Base-by-base conservation (phyloP, 2,888 invertebrate genomes). In the Margaritifera margaritifera region DNA sequence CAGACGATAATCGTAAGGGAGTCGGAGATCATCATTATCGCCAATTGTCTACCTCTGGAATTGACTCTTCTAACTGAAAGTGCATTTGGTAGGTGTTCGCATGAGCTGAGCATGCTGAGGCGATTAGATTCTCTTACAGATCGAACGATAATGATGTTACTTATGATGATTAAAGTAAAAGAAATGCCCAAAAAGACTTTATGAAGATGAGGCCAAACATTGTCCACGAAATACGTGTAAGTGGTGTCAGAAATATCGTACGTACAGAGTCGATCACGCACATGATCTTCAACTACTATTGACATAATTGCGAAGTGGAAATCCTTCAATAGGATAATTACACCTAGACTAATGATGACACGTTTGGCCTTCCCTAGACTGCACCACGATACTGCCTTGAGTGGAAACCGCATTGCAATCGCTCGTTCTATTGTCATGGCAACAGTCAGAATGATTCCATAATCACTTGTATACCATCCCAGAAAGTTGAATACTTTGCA, bases 351-450 rank as follows among this genome's bases (percentile, higher is more conserved):
- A 18, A 68, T n/a, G 1, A 76, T 76, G 4, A 77, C 79, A 20
- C 73, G 71, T 69, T 79, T 81, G 27, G 82, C 84, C 53, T 80
- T 71, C 55, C 74, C 69, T 4, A 71, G 70, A 1, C 81, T 84
- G 61, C 85, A 84, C 64, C 77, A 72, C 0, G 61, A 66, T 20
- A 71, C 57, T 1, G 84, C 80, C 57, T 82, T 79, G 25, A 85
- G 67, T 11, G 85, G 84, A 64, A 81, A 81, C 50, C 71, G 75
- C 8, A 85, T 76, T 1, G 85, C 84, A 18, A 83, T 62, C 4
- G 80, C 78, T 11, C 84, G 74, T 57, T 84, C 85, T 8, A 81
- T 69, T 19, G 84, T 85, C 85, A 84, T 85, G 31, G 80, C 84
- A 4, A 78, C 80, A 0, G 84, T 84, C 25, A 83, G 71, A 27